A percentile compares a stretch with the other conserved stretches of the same genome.
These are phyloP conservation scores for Brachystomella parvula DNA, from an alignment of 1,140 invertebrate genomes.

Conservation along the genomic window DNA sequence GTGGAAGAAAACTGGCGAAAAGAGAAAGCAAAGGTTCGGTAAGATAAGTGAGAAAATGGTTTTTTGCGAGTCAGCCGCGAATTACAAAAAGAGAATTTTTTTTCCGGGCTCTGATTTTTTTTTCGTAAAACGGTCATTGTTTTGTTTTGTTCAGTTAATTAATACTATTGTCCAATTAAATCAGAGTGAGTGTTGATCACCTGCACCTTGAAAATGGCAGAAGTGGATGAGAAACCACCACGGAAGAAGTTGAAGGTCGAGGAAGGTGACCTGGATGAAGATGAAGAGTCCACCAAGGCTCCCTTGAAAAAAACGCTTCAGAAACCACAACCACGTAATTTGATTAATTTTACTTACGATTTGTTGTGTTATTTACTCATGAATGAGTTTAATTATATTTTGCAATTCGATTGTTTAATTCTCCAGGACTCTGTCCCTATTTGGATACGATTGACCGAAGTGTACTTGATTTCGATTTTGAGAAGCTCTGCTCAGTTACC, in stretches of 20 bases:
- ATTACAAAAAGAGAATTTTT: too few relatives aligned
- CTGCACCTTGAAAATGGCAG: too few relatives aligned
- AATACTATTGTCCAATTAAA: too few relatives aligned
- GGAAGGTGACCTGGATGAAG: constrained; percentile 3
- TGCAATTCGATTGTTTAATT: not conserved
- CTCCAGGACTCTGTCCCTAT: constrained; percentile 68
- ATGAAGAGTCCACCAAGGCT: not conserved
- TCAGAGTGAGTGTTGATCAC: too few relatives aligned
- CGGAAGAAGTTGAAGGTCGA: not conserved
- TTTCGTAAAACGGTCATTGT: too few relatives aligned
- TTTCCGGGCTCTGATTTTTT: too few relatives aligned
- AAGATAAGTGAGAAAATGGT: too few relatives aligned
- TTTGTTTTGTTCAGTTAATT: too few relatives aligned
- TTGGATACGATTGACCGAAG: constrained; percentile 94
- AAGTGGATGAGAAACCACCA: not conserved
- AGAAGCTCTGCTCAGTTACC: constrained; percentile 97
- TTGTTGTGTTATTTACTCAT: too few relatives aligned
- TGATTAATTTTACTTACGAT: not conserved
- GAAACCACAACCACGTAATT: not conserved
- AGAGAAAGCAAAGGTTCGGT: too few relatives aligned
- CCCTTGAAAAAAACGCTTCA: not conserved
- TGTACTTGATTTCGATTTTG: constrained; percentile 99
- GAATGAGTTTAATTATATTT: not conserved
- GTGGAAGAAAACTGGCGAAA: too few relatives aligned
- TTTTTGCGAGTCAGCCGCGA: too few relatives aligned